Evolutionary conservation across 2,797 vertebrate species (phyloP).

Genomic region (Otolemur crassicaudatus): DNA sequence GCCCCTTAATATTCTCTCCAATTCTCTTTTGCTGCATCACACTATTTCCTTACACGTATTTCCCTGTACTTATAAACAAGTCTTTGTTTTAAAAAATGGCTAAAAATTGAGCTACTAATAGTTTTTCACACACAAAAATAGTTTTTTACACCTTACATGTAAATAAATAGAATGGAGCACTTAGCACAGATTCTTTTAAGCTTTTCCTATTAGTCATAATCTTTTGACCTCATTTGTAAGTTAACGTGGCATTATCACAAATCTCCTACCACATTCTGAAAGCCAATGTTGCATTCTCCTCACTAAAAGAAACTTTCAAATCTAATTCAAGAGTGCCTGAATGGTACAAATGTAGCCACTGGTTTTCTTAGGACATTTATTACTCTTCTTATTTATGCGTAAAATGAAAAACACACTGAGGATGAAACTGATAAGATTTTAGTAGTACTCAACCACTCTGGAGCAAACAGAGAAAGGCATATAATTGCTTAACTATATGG

Average conservation of each 20-base stretch:
- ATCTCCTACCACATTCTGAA: constrained; percentile 29
- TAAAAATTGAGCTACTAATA: constrained; percentile 29
- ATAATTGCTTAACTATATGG: not conserved
- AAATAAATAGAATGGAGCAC: constrained; percentile 35
- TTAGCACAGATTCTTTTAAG: not conserved
- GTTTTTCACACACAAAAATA: not conserved
- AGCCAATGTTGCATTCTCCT: not conserved
- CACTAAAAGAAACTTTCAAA: constrained; percentile 47
- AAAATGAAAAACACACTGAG: constrained; percentile 55
- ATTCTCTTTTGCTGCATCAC: not conserved
- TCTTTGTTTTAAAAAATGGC: constrained; percentile 18
- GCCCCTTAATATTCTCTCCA: not conserved
- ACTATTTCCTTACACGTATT: not conserved
- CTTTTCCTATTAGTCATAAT: not conserved
- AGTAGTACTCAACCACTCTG: not conserved
- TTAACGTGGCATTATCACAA: constrained; percentile 15
- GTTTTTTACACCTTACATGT: constrained; percentile 33
- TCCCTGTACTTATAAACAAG: not conserved
- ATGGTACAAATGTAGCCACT: constrained; percentile 8
- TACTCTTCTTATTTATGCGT: constrained; percentile 60
- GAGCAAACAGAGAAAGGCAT: constrained; percentile 37
- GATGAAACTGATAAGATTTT: constrained; percentile 59
- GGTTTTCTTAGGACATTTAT: constrained; percentile 43
- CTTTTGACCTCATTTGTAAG: constrained; percentile 50
- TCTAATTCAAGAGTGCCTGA: not conserved